phyloP scores from a whole-genome alignment of 2,113 vertebrate genomes.

The Ictalurus punctatus region DNA sequence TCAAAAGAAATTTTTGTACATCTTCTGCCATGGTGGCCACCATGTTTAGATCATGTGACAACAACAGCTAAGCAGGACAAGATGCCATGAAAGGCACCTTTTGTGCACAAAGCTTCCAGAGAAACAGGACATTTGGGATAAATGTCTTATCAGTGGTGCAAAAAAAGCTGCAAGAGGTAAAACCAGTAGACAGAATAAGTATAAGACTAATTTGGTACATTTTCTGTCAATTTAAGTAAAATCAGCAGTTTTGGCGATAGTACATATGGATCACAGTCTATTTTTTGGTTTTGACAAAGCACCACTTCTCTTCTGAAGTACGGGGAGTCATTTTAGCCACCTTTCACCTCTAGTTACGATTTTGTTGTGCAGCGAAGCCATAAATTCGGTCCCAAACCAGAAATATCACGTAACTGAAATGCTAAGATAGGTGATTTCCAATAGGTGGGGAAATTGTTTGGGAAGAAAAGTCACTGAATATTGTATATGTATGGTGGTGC shows the following conservation, averaged over 20 bases:
- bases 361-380: neutral
- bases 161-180: neutral
- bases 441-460: neutral
- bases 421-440: neutral
- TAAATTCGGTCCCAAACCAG: neutral
- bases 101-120: neutral
- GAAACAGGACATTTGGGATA: neutral
- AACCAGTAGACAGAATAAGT: neutral
- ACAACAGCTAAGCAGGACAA: neutral
- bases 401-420: neutral
- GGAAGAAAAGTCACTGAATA: neutral
- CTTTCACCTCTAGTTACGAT: neutral
- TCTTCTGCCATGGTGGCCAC: neutral
- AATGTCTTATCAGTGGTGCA: neutral
- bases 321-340: neutral
- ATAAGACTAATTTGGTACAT: neutral
- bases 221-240: neutral
- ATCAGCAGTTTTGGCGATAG: neutral
- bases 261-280: neutral
- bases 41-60: neutral
- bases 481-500: no score
- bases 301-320: neutral
- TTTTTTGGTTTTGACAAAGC: neutral
- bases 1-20: no score
- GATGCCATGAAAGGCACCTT: neutral